Base-by-base conservation (phyloP, 1,140 invertebrate genomes). In the Trachelipus rathkii region DNA sequence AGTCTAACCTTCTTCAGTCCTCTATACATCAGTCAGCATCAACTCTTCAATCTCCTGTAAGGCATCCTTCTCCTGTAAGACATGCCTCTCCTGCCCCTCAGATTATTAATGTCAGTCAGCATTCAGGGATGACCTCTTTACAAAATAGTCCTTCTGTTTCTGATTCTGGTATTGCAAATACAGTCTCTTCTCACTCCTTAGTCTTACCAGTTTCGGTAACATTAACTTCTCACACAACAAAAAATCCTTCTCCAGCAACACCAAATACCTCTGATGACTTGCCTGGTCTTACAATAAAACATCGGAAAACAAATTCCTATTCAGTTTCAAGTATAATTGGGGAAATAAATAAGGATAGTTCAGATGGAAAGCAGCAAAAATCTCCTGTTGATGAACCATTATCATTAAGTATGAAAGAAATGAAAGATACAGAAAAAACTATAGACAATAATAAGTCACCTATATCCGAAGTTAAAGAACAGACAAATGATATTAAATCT, bases 291-390 rank as follows among this genome's bases (percentile, higher is more conserved):
- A 60, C 11, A 15, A 8, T 60, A 13, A 60, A 79, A 67, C 75
- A 74, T 10, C 68, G 79, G n/a, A 81, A 81, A 78, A 77, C 74
- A 23, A 78, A 73, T 68, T 81, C 79, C 53, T 81, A 81, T 75
- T 81, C 79, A n/a, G 79, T 81, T 44, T 81, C 79, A 7, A 81
- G 79, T 67, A 81, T 81, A 46, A 81, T 81, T 73, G 79, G 79
- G 44, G 79, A 81, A 72, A 81, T 73, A 10, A 81, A 69, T 68
- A 77, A 33, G 33, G 33, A 33, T 33, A 33, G 33, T 33, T 33
- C 33, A 33, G 6, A 33, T 33, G 6, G 33, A 33, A 33, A 33
- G 33, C 33, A 3, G 33, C 2, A 33, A 33, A 33, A 33, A 33
- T 1, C 33, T 6, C 33, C 33, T 33, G 33, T 33, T 33, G 33